Conservation (phyloP, 2,797 vertebrate genomes). For the Trichosurus vulpecula region DNA sequence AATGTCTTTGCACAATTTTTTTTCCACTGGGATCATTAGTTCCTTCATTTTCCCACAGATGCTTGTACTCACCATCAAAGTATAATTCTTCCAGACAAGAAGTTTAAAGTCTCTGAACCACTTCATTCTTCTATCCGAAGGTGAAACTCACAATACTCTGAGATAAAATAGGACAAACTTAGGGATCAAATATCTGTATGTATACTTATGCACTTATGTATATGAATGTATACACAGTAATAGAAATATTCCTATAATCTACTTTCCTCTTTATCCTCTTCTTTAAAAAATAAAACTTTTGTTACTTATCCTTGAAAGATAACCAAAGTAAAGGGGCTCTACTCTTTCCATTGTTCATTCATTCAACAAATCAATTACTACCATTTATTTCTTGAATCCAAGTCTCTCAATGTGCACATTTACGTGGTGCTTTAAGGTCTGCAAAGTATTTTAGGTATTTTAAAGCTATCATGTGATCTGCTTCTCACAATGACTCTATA, state of each 20-base stretch:
- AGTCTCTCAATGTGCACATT: background rate
- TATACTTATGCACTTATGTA: background rate
- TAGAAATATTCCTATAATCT: background rate
- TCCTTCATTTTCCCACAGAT: background rate
- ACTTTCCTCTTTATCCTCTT: background rate
- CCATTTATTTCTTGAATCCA: too few relatives aligned
- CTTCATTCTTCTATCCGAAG: background rate
- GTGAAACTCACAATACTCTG: background rate
- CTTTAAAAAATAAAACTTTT: background rate
- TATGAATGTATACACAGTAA: background rate
- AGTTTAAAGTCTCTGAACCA: background rate
- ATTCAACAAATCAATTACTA: background rate
- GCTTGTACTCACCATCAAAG: background rate
- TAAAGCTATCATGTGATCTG: background rate
- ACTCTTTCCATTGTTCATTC: background rate
- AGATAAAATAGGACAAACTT: background rate
- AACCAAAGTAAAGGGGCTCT: background rate
- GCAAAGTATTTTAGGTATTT: background rate
- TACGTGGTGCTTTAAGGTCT: background rate
- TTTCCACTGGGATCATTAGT: background rate
- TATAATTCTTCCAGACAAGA: conserved; percentile 27
- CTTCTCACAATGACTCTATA: background rate
- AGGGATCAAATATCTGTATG: background rate
- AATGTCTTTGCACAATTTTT: background rate
- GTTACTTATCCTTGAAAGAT: background rate